phyloP scores from a whole-genome alignment of 2,888 invertebrate species.

The Serripes groenlandicus region DNA sequence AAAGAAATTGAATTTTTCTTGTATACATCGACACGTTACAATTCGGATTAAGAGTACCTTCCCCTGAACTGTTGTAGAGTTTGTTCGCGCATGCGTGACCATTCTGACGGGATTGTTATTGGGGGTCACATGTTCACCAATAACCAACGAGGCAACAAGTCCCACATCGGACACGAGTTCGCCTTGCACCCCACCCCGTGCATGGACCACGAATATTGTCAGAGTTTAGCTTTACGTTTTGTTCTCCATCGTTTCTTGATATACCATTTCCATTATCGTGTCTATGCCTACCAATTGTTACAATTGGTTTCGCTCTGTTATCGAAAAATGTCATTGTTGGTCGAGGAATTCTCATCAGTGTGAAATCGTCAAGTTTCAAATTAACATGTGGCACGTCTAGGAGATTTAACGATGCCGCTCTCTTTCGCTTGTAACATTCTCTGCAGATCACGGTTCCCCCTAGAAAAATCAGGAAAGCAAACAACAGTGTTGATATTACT shows the following conservation, averaged over 20 bases:
- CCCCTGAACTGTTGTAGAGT: slow-evolving; percentile 2
- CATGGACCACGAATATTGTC: slow-evolving; percentile 69
- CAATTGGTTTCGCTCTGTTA: slow-evolving; percentile 22
- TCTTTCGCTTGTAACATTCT: slow-evolving; percentile 73
- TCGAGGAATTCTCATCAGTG: slow-evolving; percentile 77
- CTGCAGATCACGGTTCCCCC: slow-evolving; percentile 69
- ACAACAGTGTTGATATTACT: slow-evolving; percentile 73
- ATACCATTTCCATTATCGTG: no score
- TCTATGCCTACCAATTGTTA: not conserved
- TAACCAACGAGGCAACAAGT: slow-evolving; percentile 12
- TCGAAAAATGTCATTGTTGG: slow-evolving; percentile 71
- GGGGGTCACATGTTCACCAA: slow-evolving; percentile 27
- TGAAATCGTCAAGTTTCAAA: slow-evolving; percentile 76
- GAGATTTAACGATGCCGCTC: slow-evolving; percentile 76
- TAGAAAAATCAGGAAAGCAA: slow-evolving; percentile 69
- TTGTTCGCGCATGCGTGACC: slow-evolving; percentile 23
- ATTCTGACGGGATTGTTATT: no score
- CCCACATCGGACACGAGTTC: slow-evolving; percentile 29
- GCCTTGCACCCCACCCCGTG: slow-evolving; percentile 72
- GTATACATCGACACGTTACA: no score
- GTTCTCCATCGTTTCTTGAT: not conserved
- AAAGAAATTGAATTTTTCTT: no score
- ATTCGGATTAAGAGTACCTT: slow-evolving; percentile 52
- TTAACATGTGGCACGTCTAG: slow-evolving; percentile 73
- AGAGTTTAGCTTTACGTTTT: slow-evolving; percentile 25